Base-by-base conservation (phyloP, 2,797 vertebrate genomes). In the Natrix natrix region DNA sequence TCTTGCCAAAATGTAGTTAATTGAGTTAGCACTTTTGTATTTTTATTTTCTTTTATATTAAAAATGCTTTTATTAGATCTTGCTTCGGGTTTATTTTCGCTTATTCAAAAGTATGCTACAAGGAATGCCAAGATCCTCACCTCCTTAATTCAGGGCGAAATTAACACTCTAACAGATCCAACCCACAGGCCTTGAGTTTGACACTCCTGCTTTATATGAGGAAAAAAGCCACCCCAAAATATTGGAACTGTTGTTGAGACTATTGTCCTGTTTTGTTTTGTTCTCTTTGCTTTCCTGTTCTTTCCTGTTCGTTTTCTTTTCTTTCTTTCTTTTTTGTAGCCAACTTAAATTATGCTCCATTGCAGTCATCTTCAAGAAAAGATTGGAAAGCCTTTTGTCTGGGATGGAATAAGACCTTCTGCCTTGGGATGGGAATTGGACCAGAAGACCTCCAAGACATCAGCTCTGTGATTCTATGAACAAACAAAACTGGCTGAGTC, bases 401-500 rank as follows among this genome's bases (percentile, higher is more conserved):
- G 22, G 63, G 28, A 66, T n/a, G 61, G 63, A 43, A 43, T 52
- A 66, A 66, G 63, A n/a, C n/a, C 63, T 66, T 28, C 28, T n/a
- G 13, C 28, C 13, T 61, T 69, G 63, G 28, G 28, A 13, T 66
- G 28, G 63, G 28, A 66, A 66, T n/a, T 66, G 63, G 63, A 66
- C 13, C 63, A 69, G 60, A 28, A 61, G 10, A 61, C 60, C 24
- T 26, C 60, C 60, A 61, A 61, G 63, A 5, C 16, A n/a, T 69
- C 28, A n/a, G 63, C 28, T 63, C 11, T 63, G 1, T 63, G 26
- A 13, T 63, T 63, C 32, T 86, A n/a, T 2, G 0, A 0, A 22
- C 14, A 92, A 95, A 94, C 87, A 95, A 92, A 86, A 55, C 88
- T 52, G 91, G 22, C 93, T 93, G 92, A 94, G 86, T 26, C 91